phyloP scores from a whole-genome alignment of 2,113 vertebrate genomes.

The Suncus etruscus region DNA sequence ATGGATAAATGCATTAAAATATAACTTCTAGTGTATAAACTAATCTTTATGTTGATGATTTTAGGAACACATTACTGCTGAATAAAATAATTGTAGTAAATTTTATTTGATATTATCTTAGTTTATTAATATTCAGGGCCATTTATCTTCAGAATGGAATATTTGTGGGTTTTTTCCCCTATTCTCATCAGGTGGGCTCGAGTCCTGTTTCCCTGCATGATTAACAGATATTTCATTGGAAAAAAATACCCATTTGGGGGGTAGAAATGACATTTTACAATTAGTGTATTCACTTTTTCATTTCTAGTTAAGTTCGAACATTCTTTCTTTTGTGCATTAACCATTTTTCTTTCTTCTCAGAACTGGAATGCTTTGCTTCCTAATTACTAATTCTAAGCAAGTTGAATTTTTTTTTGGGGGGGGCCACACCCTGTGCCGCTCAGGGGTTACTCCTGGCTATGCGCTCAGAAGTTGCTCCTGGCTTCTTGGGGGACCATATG shows the following conservation, averaged over 20 bases:
- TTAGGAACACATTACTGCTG: neutral
- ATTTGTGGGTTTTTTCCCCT: neutral
- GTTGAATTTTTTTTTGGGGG: neutral
- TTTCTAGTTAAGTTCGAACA: neutral
- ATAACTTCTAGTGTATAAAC: neutral
- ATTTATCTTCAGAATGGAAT: neutral
- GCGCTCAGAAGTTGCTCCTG: no score
- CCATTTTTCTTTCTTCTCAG: neutral
- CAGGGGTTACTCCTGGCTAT: no score
- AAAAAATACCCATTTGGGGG: neutral
- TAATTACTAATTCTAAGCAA: neutral
- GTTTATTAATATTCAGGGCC: neutral
- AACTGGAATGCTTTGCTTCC: neutral
- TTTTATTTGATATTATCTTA: neutral
- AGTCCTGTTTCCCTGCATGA: neutral
- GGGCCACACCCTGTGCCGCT: no score
- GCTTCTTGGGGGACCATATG: no score
- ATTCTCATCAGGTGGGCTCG: neutral
- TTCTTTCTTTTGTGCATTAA: neutral
- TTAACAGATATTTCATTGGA: conserved; percentile 14
- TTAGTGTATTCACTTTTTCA: neutral
- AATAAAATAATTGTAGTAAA: neutral
- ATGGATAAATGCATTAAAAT: neutral
- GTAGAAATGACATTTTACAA: neutral
- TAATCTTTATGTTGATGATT: neutral